Conservation (phyloP, 2,888 invertebrate species). For the Ectemnius cavifrons region DNA sequence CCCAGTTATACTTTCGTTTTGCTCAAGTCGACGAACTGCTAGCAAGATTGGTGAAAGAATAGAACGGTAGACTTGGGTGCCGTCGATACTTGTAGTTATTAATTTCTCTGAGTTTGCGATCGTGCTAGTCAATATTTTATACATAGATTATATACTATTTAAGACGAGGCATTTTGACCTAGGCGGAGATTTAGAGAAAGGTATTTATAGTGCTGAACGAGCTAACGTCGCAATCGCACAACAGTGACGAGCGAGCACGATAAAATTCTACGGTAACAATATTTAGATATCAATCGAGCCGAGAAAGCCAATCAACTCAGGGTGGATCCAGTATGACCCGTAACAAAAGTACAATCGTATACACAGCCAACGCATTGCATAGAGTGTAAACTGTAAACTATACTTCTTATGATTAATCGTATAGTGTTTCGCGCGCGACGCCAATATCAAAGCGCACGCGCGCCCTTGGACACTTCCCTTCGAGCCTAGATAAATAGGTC, state of each 20-base stretch:
- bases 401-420: constrained; percentile 46
- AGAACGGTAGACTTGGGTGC: constrained; percentile 7
- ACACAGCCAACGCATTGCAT: constrained; percentile 76
- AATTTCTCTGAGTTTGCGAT: constrained; percentile 43
- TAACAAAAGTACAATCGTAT: constrained; percentile 78
- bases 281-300: constrained; percentile 53
- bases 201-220: constrained; percentile 48
- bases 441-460: constrained; percentile 39
- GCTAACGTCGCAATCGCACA: constrained; percentile 11
- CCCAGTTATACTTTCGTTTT: constrained; percentile 33
- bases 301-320: constrained; percentile 72
- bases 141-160: constrained; percentile 50
- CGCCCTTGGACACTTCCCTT: constrained; percentile 23
- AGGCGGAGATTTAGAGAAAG: constrained; percentile 43
- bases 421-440: constrained; percentile 42
- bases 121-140: constrained; percentile 69
- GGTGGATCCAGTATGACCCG: constrained; percentile 75
- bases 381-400: constrained; percentile 60
- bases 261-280: constrained; percentile 45
- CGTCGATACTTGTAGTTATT: constrained; percentile 25
- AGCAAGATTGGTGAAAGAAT: constrained; percentile 12
- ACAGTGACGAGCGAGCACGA: constrained; percentile 40
- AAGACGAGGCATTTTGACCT: constrained; percentile 24
- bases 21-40: constrained; percentile 49
- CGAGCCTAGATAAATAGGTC: constrained; percentile 37